Evolutionary conservation across 2,888 invertebrate species (phyloP), one percentile per base, ranked within the genome.

Genomic region (Mycalesis mineus): DNA sequence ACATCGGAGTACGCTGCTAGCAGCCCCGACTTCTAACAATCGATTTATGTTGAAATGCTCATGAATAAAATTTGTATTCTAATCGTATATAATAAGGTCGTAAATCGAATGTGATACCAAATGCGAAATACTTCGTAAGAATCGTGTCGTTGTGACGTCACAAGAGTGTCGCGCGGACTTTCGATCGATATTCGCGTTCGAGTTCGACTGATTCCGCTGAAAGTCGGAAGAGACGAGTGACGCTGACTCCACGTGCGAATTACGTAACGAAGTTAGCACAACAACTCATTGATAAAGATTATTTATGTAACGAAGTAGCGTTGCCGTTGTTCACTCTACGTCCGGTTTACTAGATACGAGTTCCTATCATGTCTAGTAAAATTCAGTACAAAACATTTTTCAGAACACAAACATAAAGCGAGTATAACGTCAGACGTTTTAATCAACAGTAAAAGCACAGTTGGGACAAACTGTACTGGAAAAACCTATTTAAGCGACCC

Each of bases 201-300:
- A 61, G 68, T 63, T 83, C 84, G 85, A 74, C 67, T 56, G 65
- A 73, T 71, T 72, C 71, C 84, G 82, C 64, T 56, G 54, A 68
- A 69, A 65, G 65, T 81, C 84, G 84, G 76, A 64, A 65, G 67
- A 60, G 64, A 71, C 71, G 76, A 77, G 68, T 77, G 77, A 73
- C 71, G 79, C 72, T 69, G 75, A 58, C 65, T 72, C 84, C 88
- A 88, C 87, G 88, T 88, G 88, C 79, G 75, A 64, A 70, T 88
- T 88, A 84, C 83, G 84, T 82, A 88, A 89, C 74, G 65, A 54
- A 58, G 65, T 69, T 73, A 68, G 77, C 71, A 84, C 82, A 79
- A 84, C 67, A 63, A 65, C 80, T 87, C 88, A 88, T 88, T 88
- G 88, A 88, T 80, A 74, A 80, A 80, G 79, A 80, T 84, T 82